Conservation (phyloP, 2,113 vertebrate species). For the Neogale vison region DNA sequence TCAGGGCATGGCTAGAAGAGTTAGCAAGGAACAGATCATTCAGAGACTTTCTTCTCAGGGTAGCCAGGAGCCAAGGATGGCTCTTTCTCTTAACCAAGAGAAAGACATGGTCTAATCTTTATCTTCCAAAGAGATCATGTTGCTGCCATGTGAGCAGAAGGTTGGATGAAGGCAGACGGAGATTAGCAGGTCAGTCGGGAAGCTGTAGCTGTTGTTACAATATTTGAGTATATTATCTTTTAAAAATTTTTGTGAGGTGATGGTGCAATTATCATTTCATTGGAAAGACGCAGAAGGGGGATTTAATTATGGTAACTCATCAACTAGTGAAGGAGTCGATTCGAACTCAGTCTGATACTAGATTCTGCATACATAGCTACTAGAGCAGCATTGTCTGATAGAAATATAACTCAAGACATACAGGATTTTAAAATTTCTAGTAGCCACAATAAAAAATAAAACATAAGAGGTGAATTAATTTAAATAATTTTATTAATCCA, state of each 20-base stretch:
- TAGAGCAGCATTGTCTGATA: neutral
- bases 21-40: neutral
- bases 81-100: neutral
- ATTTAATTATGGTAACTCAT: neutral
- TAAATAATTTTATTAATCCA: neutral
- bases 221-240: neutral
- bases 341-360: neutral
- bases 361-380: neutral
- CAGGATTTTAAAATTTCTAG: neutral
- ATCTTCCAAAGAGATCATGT: neutral
- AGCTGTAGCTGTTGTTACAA: neutral
- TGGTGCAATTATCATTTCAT: neutral
- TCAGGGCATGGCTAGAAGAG: neutral
- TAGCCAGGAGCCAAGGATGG: neutral
- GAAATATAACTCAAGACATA: neutral
- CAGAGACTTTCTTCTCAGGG: too few relatives aligned
- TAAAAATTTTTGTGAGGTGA: neutral
- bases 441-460: neutral
- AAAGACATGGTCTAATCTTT: neutral
- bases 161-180: neutral
- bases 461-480: neutral
- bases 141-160: neutral
- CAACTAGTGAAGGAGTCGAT: neutral
- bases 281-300: neutral
- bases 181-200: neutral